Evolutionary conservation across 2,797 vertebrate species (phyloP), one percentile per base, ranked within the genome.

Genomic region (Nyctibius grandis): DNA sequence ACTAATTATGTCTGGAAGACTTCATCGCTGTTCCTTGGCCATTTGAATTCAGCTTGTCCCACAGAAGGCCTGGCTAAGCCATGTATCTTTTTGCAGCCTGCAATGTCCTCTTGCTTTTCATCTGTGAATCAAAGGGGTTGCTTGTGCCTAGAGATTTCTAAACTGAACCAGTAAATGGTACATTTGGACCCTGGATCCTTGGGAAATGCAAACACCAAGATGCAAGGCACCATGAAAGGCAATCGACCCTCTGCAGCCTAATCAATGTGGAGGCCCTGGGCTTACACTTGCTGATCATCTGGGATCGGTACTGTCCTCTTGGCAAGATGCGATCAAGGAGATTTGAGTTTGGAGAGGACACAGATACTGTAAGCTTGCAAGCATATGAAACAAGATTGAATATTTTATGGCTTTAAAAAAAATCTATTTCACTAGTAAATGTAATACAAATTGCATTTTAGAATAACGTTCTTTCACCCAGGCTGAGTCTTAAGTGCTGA

Each of bases 201-300:
- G 54, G 34, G 54, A 90, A 75, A 53, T n/a, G 4, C 19, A 63
- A 45, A 3, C 21, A 33, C 18, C n/a, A 60, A 81, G 44, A 19
- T 21, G 28, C 1, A 26, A 78, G 16, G 61, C 14, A 26, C 29
- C 8, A 11, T 9, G 33, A 56, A 64, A 4, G 0, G 34, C 23
- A 59, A 5, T 15, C 56, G 64, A 5, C n/a, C 31, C 76, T 38
- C 26, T 87, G 36, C 61, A 51, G 8, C 23, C 3, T 63, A 10
- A 47, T 77, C 13, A 15, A 19, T 31, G 12, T 1, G 0, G 57
- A n/a, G 57, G 20, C 80, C 12, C 51, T 1, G 1, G 25, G n/a
- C 48, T 75, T 53, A 9, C 12, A 59, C 12, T 5, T 36, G 26
- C 36, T 87, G 11, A 9, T 60, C 34, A 1, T 36, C 22, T 88